These are phyloP conservation scores for Excalfactoria chinensis DNA, from an alignment of 2,113 vertebrate species.

Conservation along the genomic window DNA sequence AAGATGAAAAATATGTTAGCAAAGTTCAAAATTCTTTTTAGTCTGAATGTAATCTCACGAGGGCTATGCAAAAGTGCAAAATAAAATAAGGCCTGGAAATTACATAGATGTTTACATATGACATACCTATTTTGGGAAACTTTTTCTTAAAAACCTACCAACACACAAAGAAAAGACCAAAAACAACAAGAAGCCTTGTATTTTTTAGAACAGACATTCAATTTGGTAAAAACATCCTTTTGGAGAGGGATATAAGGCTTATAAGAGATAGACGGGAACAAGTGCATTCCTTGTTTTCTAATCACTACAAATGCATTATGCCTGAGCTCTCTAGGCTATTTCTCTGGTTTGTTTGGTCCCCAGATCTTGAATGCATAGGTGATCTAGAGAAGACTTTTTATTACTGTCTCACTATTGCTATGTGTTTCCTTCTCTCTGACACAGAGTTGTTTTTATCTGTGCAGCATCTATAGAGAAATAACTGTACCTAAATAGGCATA, in stretches of 20 bases:
- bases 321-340: neutral
- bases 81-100: neutral
- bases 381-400: neutral
- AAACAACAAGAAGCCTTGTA: neutral
- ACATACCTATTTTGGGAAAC: neutral
- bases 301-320: neutral
- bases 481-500: neutral
- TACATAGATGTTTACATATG: constrained; percentile 6
- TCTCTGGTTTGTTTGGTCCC: neutral
- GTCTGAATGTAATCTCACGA: neutral
- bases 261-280: neutral
- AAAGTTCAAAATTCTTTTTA: neutral
- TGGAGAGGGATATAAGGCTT: neutral
- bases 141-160: neutral
- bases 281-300: neutral
- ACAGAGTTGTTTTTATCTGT: neutral
- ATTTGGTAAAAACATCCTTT: neutral
- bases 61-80: neutral
- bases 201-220: neutral
- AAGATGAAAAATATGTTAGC: constrained; percentile 32
- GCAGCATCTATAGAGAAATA: neutral
- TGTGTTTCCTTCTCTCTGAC: neutral
- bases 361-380: neutral
- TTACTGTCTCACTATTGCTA: neutral
- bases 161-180: neutral